Evolutionary conservation across 1,140 invertebrate genomes (phyloP).

Genomic region (Bombus fervidus): DNA sequence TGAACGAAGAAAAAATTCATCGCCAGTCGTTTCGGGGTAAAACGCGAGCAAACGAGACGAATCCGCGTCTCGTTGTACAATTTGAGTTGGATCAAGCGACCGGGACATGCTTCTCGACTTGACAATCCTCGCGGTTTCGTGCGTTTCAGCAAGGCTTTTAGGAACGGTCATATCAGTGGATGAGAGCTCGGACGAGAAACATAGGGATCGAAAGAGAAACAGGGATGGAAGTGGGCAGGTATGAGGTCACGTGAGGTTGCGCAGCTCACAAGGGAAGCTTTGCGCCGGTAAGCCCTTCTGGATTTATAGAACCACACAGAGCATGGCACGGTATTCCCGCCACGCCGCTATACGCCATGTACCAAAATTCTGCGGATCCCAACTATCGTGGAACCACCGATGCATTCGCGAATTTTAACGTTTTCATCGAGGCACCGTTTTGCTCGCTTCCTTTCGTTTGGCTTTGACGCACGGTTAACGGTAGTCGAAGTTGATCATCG

Average conservation of each 20-base stretch:
- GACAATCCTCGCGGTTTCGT: conserved; percentile 37
- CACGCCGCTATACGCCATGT: conserved; percentile 73
- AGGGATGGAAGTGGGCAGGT: conserved; percentile 49
- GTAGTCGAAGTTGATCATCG: too few relatives aligned
- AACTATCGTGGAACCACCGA: conserved; percentile 37
- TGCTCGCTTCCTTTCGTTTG: conserved; percentile 23
- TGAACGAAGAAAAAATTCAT: not conserved
- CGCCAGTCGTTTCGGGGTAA: not conserved
- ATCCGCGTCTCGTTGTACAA: not conserved
- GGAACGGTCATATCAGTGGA: conserved; percentile 34
- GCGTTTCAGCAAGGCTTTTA: conserved; percentile 18
- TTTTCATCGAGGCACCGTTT: conserved; percentile 26
- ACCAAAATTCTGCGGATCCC: conserved; percentile 76
- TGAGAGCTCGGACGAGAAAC: conserved; percentile 27
- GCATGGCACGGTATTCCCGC: conserved; percentile 65
- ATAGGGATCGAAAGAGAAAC: conserved; percentile 17
- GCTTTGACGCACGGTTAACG: not conserved
- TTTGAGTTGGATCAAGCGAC: conserved; percentile 33
- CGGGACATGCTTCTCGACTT: conserved; percentile 24
- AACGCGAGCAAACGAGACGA: not conserved
- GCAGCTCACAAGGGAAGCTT: conserved; percentile 73
- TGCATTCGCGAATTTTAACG: conserved; percentile 62
- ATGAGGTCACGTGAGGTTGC: conserved; percentile 62
- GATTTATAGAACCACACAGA: conserved; percentile 79
- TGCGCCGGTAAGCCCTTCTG: conserved; percentile 77